phyloP scores from a whole-genome alignment of 2,797 vertebrate species.

The Acanthornis magna region DNA sequence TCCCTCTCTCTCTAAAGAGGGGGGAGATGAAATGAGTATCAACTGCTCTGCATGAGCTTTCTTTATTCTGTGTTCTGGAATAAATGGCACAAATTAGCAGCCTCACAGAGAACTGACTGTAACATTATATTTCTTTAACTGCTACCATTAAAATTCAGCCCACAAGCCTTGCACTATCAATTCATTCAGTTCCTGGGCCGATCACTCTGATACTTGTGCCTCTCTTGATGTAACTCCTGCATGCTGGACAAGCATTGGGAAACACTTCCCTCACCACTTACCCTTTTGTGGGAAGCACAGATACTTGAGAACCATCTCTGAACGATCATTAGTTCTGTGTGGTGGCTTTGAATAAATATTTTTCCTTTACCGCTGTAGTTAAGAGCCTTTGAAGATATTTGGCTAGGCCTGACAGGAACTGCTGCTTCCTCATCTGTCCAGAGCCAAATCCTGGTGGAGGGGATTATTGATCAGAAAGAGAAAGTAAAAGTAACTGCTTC shows the following conservation, averaged over 20 bases:
- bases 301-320: not conserved
- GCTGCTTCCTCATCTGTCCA: slow-evolving; percentile 64
- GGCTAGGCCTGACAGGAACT: slow-evolving; percentile 71
- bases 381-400: slow-evolving; percentile 77
- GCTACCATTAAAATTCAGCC: not conserved
- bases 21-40: not conserved
- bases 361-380: slow-evolving; percentile 66
- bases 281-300: not conserved
- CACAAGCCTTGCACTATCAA: not conserved
- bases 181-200: not conserved
- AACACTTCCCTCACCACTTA: not conserved
- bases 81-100: not conserved
- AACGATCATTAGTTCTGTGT: not conserved
- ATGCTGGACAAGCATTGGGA: not conserved
- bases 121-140: not conserved
- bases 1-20: not conserved
- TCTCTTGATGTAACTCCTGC: not conserved
- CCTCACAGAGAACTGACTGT: not conserved
- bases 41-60: not conserved
- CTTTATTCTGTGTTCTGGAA: not conserved
- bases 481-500: slow-evolving; percentile 77
- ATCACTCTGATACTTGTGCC: not conserved
- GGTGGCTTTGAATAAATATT: slow-evolving; percentile 9
- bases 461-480: slow-evolving; percentile 73
- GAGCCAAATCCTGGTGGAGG: slow-evolving; percentile 74